A percentile compares a stretch with the other conserved stretches of the same genome.
phyloP scores from a whole-genome alignment of 2,113 vertebrate genomes.

The Microcebus griseorufus region DNA sequence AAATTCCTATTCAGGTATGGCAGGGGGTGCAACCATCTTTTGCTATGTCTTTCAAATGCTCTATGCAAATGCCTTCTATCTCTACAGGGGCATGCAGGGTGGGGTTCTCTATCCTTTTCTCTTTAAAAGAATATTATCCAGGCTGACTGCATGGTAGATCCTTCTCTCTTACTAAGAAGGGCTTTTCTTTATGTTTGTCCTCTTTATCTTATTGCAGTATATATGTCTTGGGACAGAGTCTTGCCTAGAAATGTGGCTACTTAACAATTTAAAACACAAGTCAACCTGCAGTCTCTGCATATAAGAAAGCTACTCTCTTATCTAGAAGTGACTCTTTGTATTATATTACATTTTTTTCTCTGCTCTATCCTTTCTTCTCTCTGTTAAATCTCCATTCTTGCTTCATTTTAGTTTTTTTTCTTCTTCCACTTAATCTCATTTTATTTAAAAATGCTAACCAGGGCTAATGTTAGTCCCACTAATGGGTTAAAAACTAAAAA shows the following conservation, averaged over 20 bases:
- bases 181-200: background rate
- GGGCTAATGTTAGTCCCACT: background rate
- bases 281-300: background rate
- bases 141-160: background rate
- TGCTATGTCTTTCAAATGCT: conserved; percentile 27
- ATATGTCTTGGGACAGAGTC: background rate
- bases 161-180: background rate
- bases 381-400: background rate
- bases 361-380: background rate
- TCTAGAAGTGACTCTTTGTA: background rate
- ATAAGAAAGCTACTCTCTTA: background rate
- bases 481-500: background rate
- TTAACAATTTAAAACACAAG: conserved; percentile 2
- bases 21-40: background rate
- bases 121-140: conserved; percentile 15
- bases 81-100: background rate
- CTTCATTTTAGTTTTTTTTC: background rate
- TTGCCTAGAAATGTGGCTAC: background rate
- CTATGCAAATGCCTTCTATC: background rate
- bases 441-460: background rate
- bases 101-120: background rate
- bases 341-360: too few species aligned
- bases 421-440: background rate
- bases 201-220: background rate
- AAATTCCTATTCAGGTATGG: conserved; percentile 37